A percentile compares a stretch with the other conserved stretches of the same genome.
Conservation (phyloP, 2,888 invertebrate species). For the Lordiphosa fenestrarum region DNA sequence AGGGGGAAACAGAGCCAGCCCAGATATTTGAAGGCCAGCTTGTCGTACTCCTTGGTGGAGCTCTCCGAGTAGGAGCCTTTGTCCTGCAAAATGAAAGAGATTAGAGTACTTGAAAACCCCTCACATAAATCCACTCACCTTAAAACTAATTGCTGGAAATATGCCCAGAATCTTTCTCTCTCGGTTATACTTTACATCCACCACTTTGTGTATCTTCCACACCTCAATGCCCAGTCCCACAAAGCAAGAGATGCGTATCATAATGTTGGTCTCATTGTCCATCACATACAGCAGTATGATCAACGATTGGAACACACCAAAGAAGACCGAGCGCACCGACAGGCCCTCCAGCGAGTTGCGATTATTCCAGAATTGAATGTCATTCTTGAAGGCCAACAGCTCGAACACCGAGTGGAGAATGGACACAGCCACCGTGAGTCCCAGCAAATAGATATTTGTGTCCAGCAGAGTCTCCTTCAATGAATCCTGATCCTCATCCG, state of each 20-base stretch:
- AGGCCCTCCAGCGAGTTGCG: constrained; percentile 97
- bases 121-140: constrained; percentile 50
- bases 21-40: constrained; percentile 96
- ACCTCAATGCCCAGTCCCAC: constrained; percentile 97
- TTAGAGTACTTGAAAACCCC: no score
- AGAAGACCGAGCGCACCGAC: constrained; percentile 98
- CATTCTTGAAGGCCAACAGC: constrained; percentile 99
- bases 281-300: constrained; percentile 97
- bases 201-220: constrained; percentile 99
- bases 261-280: constrained; percentile 98
- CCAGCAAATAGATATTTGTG: constrained; percentile 97
- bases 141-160: constrained; percentile 89
- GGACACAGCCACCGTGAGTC: constrained; percentile 93
- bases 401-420: constrained; percentile 98
- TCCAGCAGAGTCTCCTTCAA: constrained; percentile 96
- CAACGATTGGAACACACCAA: constrained; percentile 97
- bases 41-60: constrained; percentile 95
- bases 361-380: constrained; percentile 99
- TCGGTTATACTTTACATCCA: constrained; percentile 90
- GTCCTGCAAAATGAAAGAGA: constrained; percentile 81
- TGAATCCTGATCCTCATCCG: constrained; percentile 92
- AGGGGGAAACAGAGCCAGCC: constrained; percentile 98
- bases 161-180: constrained; percentile 88
- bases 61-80: constrained; percentile 98
- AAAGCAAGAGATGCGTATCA: constrained; percentile 96